These are phyloP conservation scores for Meles meles DNA, from an alignment of 2,113 vertebrate species.

Conservation along the genomic window DNA sequence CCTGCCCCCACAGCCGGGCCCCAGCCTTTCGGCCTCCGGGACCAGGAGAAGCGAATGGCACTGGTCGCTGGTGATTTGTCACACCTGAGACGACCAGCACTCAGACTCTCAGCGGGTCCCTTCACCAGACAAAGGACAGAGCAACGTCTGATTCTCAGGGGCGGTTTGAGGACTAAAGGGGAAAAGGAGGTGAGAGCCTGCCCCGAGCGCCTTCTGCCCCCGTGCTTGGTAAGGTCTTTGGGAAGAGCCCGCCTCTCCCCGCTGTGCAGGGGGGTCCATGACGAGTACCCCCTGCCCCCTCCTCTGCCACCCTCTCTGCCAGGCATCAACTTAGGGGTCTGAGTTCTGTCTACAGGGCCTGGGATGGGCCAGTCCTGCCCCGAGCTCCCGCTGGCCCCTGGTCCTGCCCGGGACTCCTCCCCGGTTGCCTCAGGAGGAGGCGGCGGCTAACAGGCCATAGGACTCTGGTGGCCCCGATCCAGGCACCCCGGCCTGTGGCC, in stretches of 20 bases:
- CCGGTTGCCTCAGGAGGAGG: not conserved
- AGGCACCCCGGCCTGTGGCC: not conserved
- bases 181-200: not conserved
- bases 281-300: not conserved
- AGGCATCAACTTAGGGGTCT: not conserved
- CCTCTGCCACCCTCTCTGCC: not conserved
- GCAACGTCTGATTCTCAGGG: not conserved
- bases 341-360: not conserved
- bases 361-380: not conserved
- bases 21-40: not conserved
- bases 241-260: not conserved
- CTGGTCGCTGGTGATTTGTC: not conserved
- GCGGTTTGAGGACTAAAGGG: not conserved
- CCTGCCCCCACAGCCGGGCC: not conserved
- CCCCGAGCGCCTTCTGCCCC: not conserved
- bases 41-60: not conserved
- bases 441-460: not conserved
- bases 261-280: not conserved
- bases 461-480: not conserved
- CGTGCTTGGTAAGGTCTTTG: not conserved
- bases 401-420: not conserved
- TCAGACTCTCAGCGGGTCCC: not conserved
- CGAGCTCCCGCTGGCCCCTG: not conserved
- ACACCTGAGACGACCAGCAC: not conserved
- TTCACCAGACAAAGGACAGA: not conserved